Base-by-base conservation (phyloP, 2,797 vertebrate genomes). In the Gymnoscopelus microlampas region DNA sequence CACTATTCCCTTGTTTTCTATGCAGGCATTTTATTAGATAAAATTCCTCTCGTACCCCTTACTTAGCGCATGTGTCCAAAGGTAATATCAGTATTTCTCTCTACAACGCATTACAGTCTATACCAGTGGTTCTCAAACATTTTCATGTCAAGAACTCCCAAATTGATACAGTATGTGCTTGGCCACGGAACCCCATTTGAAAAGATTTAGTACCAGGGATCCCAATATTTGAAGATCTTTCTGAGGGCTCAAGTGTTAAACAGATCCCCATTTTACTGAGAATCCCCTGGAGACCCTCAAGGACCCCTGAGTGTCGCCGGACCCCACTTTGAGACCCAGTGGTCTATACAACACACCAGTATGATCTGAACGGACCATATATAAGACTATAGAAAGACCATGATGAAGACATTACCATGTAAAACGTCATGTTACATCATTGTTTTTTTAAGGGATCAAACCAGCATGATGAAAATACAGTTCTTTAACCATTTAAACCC, bases 381-480 rank as follows among this genome's bases (percentile, higher is more conserved):
- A 55, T 35, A 35, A 35, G 32, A 32, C 29, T 48, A 1, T 49
- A 49, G 48, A 49, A 49, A 49, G 13, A 50, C 48, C 48, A 50
- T 14, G 48, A 14, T 50, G 11, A 14, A 5, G 10, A 11, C 48
- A 66, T 67, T 60, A 70, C 54, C 35, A 14, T 58, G 26, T 77
- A 73, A 82, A 79, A 77, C 73, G 82, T 76, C 82, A 68, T 49
- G 70, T 66, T 50, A 64, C 57, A 58, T 60, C 5, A 76, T 51
- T 12, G 14, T 4, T 12, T 3, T 50, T 50, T 39, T 39, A 9
- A 44, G 50, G n/a, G 12, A 51, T 60, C 47, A 79, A 79, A 85
- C 75, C 77, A 84, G 86, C 87, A 86, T 89, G 84, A 80, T 70
- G 11, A 63, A 29, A 56, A 82, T 23, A 66, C 63, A 69, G 7